Evolutionary conservation across 2,888 invertebrate species (phyloP).

Genomic region (Tuberolachnus salignus): DNA sequence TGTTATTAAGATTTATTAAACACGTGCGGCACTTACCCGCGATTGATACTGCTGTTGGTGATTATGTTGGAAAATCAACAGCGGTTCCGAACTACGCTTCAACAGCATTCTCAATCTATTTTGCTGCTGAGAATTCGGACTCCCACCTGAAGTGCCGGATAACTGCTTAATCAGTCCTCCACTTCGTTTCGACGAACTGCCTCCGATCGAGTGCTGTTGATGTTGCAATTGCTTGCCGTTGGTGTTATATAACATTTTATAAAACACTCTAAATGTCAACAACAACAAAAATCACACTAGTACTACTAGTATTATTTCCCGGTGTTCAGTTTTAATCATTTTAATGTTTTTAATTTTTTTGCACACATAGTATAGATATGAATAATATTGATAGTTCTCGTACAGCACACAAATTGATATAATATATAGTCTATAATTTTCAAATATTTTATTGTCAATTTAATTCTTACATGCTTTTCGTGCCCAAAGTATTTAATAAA

Average conservation of each 20-base stretch:
- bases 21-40: conserved; percentile 69
- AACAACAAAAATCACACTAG: background rate
- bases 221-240: conserved; percentile 66
- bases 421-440: too few relatives aligned
- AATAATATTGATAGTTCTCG: too few relatives aligned
- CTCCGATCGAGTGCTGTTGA: conserved; percentile 61
- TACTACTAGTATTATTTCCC: background rate
- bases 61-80: conserved; percentile 85
- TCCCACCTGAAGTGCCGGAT: conserved; percentile 67
- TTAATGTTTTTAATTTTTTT: too few relatives aligned
- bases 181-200: conserved; percentile 41
- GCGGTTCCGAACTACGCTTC: conserved; percentile 88
- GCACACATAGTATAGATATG: too few relatives aligned
- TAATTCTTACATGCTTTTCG: too few relatives aligned
- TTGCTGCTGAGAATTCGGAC: conserved; percentile 80
- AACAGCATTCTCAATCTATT: conserved; percentile 86
- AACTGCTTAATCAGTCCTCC: conserved; percentile 49
- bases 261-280: conserved; percentile 71
- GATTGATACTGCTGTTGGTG: conserved; percentile 64
- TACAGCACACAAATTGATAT: too few relatives aligned
- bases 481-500: too few relatives aligned
- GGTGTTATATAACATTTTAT: conserved; percentile 84
- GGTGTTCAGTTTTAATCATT: background rate
- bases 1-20: background rate
- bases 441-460: too few relatives aligned